These are phyloP conservation scores for Neogale vison DNA, from an alignment of 2,113 vertebrate genomes.

Conservation along the genomic window DNA sequence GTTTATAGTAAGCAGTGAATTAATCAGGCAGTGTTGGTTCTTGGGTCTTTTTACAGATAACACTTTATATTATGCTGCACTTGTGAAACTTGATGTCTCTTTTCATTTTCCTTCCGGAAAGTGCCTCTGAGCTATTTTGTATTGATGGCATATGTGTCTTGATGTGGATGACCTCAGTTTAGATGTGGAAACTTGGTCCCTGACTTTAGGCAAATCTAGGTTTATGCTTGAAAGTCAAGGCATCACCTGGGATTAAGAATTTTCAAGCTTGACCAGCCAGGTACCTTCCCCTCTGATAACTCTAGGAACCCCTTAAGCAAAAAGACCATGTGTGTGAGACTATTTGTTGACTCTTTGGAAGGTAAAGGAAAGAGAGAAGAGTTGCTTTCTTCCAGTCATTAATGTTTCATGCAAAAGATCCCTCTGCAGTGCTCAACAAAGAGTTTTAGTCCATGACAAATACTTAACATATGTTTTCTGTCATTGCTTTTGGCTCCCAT, in stretches of 20 bases:
- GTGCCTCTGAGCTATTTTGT: not conserved
- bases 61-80: not conserved
- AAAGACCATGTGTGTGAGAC: accelerated
- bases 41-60: not conserved
- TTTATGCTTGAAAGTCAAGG: not conserved
- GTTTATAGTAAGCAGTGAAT: not conserved
- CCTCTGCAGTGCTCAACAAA: not conserved
- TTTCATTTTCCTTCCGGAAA: not conserved
- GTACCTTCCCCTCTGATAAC: not conserved
- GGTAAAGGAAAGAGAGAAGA: accelerated
- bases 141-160: not conserved
- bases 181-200: not conserved
- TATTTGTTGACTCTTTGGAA: not conserved
- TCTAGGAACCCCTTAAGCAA: not conserved
- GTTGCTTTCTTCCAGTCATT: not conserved
- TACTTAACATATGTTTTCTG: constrained; percentile 27
- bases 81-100: not conserved
- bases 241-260: not conserved
- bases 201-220: not conserved
- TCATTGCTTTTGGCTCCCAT: not conserved
- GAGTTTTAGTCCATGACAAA: constrained; percentile 16
- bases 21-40: not conserved
- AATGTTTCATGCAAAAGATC: constrained; percentile 3
- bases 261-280: constrained; percentile 50
- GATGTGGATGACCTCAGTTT: not conserved